These are phyloP conservation scores for Phodopus roborovskii DNA, from an alignment of 2,113 vertebrate species.

Conservation along the genomic window DNA sequence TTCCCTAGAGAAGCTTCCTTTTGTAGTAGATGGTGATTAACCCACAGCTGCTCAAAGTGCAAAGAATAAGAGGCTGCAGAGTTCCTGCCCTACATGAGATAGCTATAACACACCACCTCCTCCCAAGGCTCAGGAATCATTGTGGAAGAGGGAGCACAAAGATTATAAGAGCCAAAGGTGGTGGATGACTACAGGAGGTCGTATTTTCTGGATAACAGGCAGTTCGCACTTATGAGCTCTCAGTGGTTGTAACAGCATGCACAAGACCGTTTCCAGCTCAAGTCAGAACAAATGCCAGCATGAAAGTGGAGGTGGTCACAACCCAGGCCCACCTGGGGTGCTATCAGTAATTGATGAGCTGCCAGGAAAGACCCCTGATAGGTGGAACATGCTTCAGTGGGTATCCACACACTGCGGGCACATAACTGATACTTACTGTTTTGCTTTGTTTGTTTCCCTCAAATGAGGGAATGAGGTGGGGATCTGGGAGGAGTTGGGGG, in stretches of 20 bases:
- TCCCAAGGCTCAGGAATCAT: not conserved
- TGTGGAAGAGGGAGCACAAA: not conserved
- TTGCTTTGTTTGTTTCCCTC: not conserved
- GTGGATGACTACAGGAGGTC: not conserved
- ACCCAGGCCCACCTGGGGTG: not conserved
- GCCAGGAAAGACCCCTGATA: not conserved
- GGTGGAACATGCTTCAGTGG: not conserved
- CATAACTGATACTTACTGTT: not conserved
- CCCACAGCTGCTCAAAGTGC: not conserved
- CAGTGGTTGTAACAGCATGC: not conserved
- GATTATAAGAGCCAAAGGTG: not conserved
- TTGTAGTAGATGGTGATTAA: not conserved
- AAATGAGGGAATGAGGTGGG: not conserved
- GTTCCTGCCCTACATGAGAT: not conserved
- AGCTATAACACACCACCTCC: not conserved
- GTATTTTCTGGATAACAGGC: not conserved
- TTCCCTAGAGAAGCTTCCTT: not conserved
- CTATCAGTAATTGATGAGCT: not conserved
- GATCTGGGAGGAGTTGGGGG: no score
- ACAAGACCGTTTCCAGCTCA: not conserved
- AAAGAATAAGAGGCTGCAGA: not conserved
- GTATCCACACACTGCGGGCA: no score
- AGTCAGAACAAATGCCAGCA: not conserved
- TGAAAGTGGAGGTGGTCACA: not conserved
- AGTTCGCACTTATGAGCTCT: not conserved